phyloP scores from a whole-genome alignment of 2,113 vertebrate species.

The human (Homo sapiens) region DNA sequence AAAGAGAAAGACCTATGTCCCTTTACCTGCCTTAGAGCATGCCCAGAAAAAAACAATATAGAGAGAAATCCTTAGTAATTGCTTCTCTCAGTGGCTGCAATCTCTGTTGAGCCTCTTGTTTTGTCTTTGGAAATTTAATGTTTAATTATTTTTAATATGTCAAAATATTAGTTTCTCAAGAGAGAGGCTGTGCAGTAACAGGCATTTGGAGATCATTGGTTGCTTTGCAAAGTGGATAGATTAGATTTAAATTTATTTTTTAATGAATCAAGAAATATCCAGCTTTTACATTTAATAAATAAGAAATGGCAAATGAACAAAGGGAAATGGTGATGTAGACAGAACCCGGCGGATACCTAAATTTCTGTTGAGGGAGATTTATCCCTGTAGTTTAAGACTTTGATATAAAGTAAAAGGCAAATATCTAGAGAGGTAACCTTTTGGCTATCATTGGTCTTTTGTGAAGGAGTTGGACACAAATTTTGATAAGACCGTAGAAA shows the following conservation, averaged over 20 bases:
- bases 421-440: background rate
- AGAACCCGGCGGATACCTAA: background rate
- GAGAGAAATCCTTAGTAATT: background rate
- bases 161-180: conserved; percentile 28
- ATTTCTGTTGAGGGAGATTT: background rate
- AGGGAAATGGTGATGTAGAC: background rate
- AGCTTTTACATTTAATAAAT: background rate
- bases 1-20: background rate
- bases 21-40: background rate
- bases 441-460: background rate
- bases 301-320: background rate
- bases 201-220: background rate
- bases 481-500: background rate
- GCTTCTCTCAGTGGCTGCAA: background rate
- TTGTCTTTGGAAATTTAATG: background rate
- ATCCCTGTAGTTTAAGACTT: background rate
- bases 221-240: background rate
- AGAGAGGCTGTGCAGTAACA: background rate
- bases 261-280: conserved; percentile 2
- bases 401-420: background rate
- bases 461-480: background rate
- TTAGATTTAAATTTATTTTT: conserved; percentile 29
- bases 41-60: background rate
- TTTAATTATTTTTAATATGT: background rate
- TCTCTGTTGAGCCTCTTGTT: background rate